phyloP scores from a whole-genome alignment of 1,140 invertebrate genomes.

The Drosophila sproati region DNA sequence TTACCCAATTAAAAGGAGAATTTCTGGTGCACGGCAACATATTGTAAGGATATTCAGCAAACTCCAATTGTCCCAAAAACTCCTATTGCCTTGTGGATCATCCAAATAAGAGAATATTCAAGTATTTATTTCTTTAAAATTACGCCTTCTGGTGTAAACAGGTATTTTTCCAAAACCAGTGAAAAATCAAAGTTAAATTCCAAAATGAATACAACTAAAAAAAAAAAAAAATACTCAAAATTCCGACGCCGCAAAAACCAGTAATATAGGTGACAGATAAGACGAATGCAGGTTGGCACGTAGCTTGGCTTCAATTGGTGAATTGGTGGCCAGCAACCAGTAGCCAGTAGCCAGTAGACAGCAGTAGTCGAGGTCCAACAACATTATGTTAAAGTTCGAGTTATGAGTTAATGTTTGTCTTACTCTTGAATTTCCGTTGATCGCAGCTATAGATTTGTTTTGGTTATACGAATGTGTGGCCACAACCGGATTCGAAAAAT shows the following conservation, averaged over 20 bases:
- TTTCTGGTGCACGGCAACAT: no score
- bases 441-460: not conserved
- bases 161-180: slow-evolving; percentile 2
- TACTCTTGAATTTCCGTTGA: slow-evolving; percentile 28
- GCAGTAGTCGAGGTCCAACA: not conserved
- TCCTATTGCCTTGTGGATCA: no score
- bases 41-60: no score
- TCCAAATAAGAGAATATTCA: not conserved
- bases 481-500: slow-evolving; percentile 28
- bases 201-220: slow-evolving; percentile 30
- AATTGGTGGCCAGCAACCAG: no score
- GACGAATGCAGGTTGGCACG: slow-evolving; percentile 50
- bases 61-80: no score
- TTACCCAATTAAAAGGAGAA: no score
- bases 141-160: not conserved
- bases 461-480: not conserved
- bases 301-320: slow-evolving; percentile 42
- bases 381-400: slow-evolving; percentile 15
- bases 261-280: slow-evolving; percentile 17
- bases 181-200: slow-evolving; percentile 45
- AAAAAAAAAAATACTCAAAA: slow-evolving; percentile 50
- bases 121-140: not conserved
- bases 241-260: slow-evolving; percentile 28
- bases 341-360: not conserved
- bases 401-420: slow-evolving; percentile 27